Percentiles rank a stretch among this genome's conserved stretches.
These are phyloP conservation scores for Rhinolophus sinicus DNA, from an alignment of 2,113 vertebrate genomes.

Conservation along the genomic window DNA sequence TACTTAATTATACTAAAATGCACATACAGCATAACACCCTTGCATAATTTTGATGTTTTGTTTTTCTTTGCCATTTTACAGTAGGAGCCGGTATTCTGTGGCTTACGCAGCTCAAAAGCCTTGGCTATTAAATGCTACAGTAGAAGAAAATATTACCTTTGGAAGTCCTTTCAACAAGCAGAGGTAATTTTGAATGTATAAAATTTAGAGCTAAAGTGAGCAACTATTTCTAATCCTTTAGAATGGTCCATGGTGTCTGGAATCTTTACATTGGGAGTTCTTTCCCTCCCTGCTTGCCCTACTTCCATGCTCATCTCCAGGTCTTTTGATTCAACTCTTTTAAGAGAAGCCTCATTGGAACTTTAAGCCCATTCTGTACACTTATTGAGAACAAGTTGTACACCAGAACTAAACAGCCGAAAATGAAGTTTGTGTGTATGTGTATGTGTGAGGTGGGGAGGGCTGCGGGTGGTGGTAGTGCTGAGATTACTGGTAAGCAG, in stretches of 20 bases:
- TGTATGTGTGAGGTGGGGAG: background rate
- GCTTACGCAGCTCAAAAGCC: conserved; percentile 98
- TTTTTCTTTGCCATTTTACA: conserved; percentile 72
- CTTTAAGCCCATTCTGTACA: background rate
- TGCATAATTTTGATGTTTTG: background rate
- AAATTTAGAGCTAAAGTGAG: background rate
- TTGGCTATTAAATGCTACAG: conserved; percentile 97
- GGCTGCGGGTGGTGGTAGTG: too few relatives aligned
- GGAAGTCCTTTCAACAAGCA: conserved; percentile 97
- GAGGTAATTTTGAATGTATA: conserved; percentile 86
- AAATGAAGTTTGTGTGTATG: background rate
- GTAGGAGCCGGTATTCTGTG: conserved; percentile 95
- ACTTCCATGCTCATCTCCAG: background rate
- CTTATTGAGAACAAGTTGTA: background rate
- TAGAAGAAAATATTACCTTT: conserved; percentile 99
- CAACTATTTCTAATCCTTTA: background rate
- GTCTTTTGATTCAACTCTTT: background rate
- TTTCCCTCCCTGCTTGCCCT: background rate
- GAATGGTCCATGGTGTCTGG: background rate
- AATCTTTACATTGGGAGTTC: background rate
- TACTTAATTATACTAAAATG: background rate
- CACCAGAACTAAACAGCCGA: background rate
- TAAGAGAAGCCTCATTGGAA: background rate
- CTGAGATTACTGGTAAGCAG: background rate
- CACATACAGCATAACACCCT: background rate